These are phyloP conservation scores for Tanypteryx hageni DNA, from an alignment of 2,888 invertebrate genomes.

Conservation along the genomic window DNA sequence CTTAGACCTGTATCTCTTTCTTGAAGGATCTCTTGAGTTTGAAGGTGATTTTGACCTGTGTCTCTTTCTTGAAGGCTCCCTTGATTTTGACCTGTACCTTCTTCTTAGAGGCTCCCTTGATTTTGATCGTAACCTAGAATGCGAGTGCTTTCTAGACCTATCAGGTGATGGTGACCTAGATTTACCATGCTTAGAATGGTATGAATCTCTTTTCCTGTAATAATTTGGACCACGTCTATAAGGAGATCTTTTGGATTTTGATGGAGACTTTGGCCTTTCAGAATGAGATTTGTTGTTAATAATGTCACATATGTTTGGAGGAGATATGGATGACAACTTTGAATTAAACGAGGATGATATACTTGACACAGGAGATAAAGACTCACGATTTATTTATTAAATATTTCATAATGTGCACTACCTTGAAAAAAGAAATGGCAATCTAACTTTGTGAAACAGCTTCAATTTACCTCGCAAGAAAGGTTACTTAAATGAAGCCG, in stretches of 20 bases:
- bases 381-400: not conserved
- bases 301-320: not conserved
- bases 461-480: too few species aligned
- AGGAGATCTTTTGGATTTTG: too few species aligned
- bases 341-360: slow-evolving; percentile 1
- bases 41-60: not conserved
- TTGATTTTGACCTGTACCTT: not conserved
- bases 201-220: not conserved
- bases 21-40: not conserved
- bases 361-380: not conserved
- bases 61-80: not conserved
- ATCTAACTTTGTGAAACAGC: too few species aligned
- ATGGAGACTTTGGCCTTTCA: too few species aligned
- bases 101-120: not conserved
- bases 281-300: not conserved
- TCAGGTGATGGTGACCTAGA: slow-evolving; percentile 7
- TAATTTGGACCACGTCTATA: too few species aligned
- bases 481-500: too few species aligned
- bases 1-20: slow-evolving; percentile 2
- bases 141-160: not conserved
- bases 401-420: too few species aligned
- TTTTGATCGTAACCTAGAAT: not conserved
- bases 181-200: not conserved
- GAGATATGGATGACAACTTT: not conserved
- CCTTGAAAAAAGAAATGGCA: too few species aligned